Percentiles rank a stretch among this genome's conserved stretches.
phyloP scores from a whole-genome alignment of 2,113 vertebrate species.

The Engraulis encrasicolus region DNA sequence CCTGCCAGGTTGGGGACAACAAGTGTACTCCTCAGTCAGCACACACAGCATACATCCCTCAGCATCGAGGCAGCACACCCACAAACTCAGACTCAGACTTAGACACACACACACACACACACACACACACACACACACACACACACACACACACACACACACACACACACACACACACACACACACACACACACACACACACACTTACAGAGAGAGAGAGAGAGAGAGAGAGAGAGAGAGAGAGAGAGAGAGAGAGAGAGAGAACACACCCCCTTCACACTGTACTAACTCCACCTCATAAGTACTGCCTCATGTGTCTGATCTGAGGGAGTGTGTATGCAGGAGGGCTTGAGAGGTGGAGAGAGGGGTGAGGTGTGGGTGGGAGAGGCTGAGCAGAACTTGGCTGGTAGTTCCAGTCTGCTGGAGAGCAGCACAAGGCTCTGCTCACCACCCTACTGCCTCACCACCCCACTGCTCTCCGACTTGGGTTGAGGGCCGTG shows the following conservation, averaged over 20 bases:
- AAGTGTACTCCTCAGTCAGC: not conserved
- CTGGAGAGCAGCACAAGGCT: not conserved
- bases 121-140: conserved; percentile 6
- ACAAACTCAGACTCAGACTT: not conserved
- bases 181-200: conserved; percentile 9
- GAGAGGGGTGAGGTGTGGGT: not conserved
- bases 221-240: not conserved
- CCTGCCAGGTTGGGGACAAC: conserved; percentile 21
- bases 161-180: not conserved
- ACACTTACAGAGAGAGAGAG: not conserved
- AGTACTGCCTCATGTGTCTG: not conserved
- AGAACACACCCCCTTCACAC: conserved; percentile 8
- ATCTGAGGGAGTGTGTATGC: not conserved
- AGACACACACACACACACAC: conserved; percentile 6
- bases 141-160: not conserved
- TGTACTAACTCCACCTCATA: not conserved
- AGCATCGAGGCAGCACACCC: not conserved
- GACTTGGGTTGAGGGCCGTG: not conserved
- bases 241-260: not conserved
- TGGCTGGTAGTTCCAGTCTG: not conserved
- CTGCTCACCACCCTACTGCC: not conserved
- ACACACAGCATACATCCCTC: no score
- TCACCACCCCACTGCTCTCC: not conserved
- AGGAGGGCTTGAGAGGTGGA: conserved; percentile 22
- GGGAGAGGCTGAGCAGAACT: not conserved